phyloP scores from a whole-genome alignment of 2,113 vertebrate species.

The Aptenodytes patagonicus region DNA sequence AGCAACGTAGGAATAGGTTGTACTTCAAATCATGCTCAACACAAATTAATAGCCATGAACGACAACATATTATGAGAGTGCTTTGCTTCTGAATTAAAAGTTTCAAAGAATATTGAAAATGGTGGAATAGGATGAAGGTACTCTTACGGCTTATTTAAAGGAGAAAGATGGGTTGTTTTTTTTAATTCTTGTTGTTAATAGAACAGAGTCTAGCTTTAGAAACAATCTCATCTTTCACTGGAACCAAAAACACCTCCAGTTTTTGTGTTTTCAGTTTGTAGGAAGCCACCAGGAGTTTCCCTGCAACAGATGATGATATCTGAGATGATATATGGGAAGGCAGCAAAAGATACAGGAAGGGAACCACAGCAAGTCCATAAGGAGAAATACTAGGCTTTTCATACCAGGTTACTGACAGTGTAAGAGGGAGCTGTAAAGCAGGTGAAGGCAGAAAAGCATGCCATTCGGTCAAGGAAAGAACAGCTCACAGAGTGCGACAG shows the following conservation, averaged over 20 bases:
- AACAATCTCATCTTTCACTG: not conserved
- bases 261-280: not conserved
- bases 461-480: not conserved
- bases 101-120: not conserved
- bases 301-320: not conserved
- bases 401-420: rapidly evolving
- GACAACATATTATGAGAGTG: not conserved
- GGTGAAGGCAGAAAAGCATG: not conserved
- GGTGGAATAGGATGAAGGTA: not conserved
- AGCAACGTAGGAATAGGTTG: not conserved
- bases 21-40: not conserved
- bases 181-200: not conserved
- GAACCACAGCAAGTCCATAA: not conserved
- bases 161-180: not conserved
- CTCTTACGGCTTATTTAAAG: not conserved
- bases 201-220: not conserved
- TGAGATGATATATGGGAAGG: not conserved
- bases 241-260: not conserved
- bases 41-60: not conserved
- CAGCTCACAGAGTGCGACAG: not conserved
- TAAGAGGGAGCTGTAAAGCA: not conserved
- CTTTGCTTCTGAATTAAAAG: not conserved
- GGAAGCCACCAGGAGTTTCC: not conserved
- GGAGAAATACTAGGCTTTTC: not conserved
- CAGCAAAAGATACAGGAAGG: not conserved